Base-by-base conservation (phyloP, 2,797 vertebrate genomes). In the Centroberyx gerrardi region DNA sequence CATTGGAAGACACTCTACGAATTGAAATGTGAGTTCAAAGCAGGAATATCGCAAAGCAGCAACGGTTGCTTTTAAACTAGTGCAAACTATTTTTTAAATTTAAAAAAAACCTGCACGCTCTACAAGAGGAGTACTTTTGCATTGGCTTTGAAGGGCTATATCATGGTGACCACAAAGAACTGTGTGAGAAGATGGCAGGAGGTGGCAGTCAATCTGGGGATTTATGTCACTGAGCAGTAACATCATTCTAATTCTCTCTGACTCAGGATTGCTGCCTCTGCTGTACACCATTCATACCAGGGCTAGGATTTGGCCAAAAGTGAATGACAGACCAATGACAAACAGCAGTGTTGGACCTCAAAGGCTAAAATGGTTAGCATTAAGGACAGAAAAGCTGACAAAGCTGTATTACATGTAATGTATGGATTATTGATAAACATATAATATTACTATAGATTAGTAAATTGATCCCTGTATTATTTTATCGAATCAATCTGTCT, bases 221-320 rank as follows among this genome's bases (percentile, higher is more conserved):
- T 92, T 91, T 90, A 82, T 85, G 75, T 85, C 85, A 81, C 87
- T 84, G 84, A 88, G 87, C 74, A 62, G 81, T 78, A 87, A 87
- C 87, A 84, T 90, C 55, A 60, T 81, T 87, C 87, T 92, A 91
- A 94, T 90, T 89, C 90, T 80, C 86, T 90, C 78, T 79, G 88
- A 90, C 83, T 92, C 86, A 78, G 83, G 73, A 86, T 76, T 80
- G 76, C 83, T 80, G 80, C 83, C 83, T 87, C 68, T 82, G 74
- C 86, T 53, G 68, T 66, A 53, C 69, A 76, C 79, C 78, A 81
- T 90, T 91, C 83, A 90, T 69, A 86, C 60, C 51, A 54, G 64
- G 60, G 70, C 67, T 36, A 38, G 72, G 59, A 74, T 69, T 51
- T 75, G 65, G 58, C 31, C 12, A 80, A 56, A 74, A 77, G 79